Evolutionary conservation across 2,797 vertebrate species (phyloP), one percentile per base, ranked within the genome.

Genomic region (Crypturellus tataupa): DNA sequence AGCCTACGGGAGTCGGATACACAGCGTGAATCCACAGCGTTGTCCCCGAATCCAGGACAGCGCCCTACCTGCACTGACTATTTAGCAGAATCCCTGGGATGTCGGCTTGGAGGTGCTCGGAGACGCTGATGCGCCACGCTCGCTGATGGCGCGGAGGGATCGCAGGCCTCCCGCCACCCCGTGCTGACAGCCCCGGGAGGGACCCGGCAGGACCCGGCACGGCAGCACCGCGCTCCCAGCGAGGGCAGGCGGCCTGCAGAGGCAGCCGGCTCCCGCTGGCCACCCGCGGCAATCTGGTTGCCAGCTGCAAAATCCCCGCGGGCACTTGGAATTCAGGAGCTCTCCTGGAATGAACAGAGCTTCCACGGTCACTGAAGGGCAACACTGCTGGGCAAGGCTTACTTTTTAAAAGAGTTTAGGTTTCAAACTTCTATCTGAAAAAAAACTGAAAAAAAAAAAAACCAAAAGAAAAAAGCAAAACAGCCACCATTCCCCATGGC

Each of bases 221-320:
- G 69, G 77, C 16, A 46, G 80, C 63, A 42, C 69, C 72, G 71
- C 60, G 40, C 47, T n/a, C 47, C 14, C 81, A 72, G 16, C 76
- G 77, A 75, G 80, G 73, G 84, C 77, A 63, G 63, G n/a, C 31
- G 72, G 77, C 67, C 19, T 88, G 72, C 90, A 73, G 56, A 91
- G 80, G 80, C 85, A 88, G 93, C 90, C 94, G 85, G 59, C 31
- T 93, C 70, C 83, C 82, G 88, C 44, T 80, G 55, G 49, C 59
- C 60, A n/a, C 46, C 49, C 67, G 55, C 75, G n/a, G 80, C 77
- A 89, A 89, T 91, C 93, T 95, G 91, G 90, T 81, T 94, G 83
- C 85, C 93, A 94, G 87, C 83, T 95, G 90, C 47, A 6, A 90
- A 95, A 85, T 83, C 91, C 35, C 27, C 1, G 17, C 78, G 67